phyloP scores from a whole-genome alignment of 1,140 invertebrate genomes.

The Pseudobourletiella spinata region DNA sequence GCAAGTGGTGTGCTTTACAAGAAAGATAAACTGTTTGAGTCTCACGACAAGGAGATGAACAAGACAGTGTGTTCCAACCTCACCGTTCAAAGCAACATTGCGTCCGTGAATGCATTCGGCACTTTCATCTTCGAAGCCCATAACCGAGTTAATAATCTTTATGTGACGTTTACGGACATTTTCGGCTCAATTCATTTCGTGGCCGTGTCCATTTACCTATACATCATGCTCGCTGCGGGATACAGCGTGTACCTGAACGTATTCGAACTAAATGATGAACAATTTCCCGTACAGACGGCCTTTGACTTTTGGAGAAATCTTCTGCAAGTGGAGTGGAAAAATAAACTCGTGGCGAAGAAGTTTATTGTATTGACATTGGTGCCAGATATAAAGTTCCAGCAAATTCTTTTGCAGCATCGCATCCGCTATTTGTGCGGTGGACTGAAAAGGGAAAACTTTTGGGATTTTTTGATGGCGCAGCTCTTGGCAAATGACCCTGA shows the following conservation, averaged over 20 bases:
- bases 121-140: neutral
- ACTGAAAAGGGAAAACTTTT: neutral
- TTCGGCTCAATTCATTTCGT: neutral
- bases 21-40: neutral
- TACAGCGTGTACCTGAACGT: neutral
- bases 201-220: neutral
- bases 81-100: neutral
- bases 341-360: neutral
- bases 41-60: neutral
- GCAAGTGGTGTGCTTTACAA: neutral
- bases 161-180: neutral
- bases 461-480: constrained; percentile 1
- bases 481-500: neutral
- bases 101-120: neutral
- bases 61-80: neutral
- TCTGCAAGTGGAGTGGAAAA: neutral
- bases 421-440: neutral
- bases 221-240: neutral
- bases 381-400: neutral
- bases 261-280: constrained; percentile 3
- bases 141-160: neutral
- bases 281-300: neutral
- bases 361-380: constrained; percentile 4
- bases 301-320: constrained; percentile 5
- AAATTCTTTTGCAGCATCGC: neutral